phyloP scores from a whole-genome alignment of 2,797 vertebrate species.

The Eulemur rubriventer region DNA sequence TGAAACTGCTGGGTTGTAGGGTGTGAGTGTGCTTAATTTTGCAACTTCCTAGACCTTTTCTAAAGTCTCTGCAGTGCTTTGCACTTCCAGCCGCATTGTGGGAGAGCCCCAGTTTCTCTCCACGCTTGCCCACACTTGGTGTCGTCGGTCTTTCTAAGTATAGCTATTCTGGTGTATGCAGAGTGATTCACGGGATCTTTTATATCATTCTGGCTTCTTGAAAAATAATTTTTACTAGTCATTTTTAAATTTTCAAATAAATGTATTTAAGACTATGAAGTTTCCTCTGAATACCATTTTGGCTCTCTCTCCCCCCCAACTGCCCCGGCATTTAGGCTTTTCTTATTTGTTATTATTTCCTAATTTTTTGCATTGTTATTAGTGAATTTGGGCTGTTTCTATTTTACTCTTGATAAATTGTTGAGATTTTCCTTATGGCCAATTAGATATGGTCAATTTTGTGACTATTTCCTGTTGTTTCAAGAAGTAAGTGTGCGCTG shows the following conservation, averaged over 20 bases:
- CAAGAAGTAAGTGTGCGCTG: not conserved
- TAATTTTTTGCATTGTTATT: not conserved
- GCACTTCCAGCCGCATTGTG: not conserved
- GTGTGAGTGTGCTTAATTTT: not conserved
- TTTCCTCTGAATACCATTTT: not conserved
- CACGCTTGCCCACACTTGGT: rapidly evolving
- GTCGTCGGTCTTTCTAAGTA: not conserved
- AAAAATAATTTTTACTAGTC: not conserved
- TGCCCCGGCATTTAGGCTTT: not conserved
- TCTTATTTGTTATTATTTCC: not conserved
- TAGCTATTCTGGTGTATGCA: not conserved
- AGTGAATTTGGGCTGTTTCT: not conserved
- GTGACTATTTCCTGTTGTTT: not conserved
- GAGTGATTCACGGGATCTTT: not conserved
- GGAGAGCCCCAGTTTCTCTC: not conserved
- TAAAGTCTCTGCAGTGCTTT: not conserved
- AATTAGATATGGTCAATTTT: not conserved
- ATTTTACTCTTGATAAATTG: not conserved
- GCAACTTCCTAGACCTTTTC: not conserved
- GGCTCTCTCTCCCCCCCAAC: not conserved
- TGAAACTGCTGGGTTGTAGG: not conserved
- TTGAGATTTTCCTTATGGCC: not conserved
- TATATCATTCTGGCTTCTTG: not conserved
- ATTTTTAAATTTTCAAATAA: not conserved
- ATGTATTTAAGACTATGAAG: not conserved